Percentiles rank a stretch among this genome's conserved stretches.
Evolutionary conservation across 2,888 invertebrate species (phyloP).

Genomic region (Nemapogon koenigi): DNA sequence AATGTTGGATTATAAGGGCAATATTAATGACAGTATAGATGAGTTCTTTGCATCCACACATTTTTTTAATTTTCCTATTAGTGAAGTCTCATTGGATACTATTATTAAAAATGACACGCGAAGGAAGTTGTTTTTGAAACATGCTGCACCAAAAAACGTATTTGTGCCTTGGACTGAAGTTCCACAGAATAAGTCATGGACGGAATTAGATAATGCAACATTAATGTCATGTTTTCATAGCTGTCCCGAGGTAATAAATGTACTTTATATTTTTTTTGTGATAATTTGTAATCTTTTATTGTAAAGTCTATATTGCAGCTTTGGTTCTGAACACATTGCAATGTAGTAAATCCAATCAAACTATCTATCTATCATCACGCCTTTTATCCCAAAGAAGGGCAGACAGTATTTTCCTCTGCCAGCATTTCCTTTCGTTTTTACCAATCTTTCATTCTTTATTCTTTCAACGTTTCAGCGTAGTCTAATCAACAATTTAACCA

Average conservation of each 20-base stretch:
- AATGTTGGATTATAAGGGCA: conserved; percentile 23
- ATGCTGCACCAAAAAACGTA: conserved; percentile 32
- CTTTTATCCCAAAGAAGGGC: too few species aligned
- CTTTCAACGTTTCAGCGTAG: too few species aligned
- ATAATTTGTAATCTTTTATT: too few species aligned
- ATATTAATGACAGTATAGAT: conserved; percentile 35
- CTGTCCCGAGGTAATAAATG: conserved; percentile 43
- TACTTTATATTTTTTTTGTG: too few species aligned
- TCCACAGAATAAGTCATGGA: conserved; percentile 31
- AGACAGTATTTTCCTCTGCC: too few species aligned
- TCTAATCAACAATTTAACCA: too few species aligned
- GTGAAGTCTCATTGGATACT: conserved; percentile 19
- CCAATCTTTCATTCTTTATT: too few species aligned
- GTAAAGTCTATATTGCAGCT: too few species aligned
- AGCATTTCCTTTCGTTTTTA: too few species aligned
- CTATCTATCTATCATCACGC: too few species aligned
- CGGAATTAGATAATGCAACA: conserved; percentile 29
- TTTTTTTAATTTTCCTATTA: conserved; percentile 32
- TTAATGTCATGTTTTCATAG: conserved; percentile 39
- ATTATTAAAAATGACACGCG: conserved; percentile 23
- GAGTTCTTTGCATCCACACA: conserved; percentile 46
- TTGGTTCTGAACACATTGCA: too few species aligned
- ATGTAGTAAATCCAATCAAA: too few species aligned
- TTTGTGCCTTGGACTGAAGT: conserved; percentile 30
- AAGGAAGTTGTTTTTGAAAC: conserved; percentile 26